A percentile compares a stretch with the other conserved stretches of the same genome.
Evolutionary conservation across 1,140 invertebrate genomes (phyloP).

Genomic region (Lanistes nyassanus): DNA sequence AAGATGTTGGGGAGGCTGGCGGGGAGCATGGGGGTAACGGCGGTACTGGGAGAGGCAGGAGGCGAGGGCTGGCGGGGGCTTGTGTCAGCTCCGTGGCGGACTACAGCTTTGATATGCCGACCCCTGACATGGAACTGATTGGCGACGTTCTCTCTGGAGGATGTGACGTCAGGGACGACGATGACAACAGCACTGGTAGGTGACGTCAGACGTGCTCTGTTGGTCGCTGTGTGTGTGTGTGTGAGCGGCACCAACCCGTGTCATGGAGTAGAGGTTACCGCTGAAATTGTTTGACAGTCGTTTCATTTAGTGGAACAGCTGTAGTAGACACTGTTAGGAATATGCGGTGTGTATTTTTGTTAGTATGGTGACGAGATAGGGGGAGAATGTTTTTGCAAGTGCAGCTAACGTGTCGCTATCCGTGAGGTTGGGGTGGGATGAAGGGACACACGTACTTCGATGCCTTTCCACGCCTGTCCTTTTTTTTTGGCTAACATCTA

Average conservation of each 20-base stretch:
- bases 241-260: background rate
- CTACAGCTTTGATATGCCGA: slow-evolving; percentile 4
- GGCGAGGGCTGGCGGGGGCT: background rate
- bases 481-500: background rate
- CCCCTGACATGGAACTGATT: slow-evolving; percentile 8
- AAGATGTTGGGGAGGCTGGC: background rate
- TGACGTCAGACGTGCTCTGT: background rate
- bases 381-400: too few species aligned
- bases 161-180: background rate
- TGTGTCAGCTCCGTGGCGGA: slow-evolving; percentile 8
- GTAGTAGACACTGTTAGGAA: background rate
- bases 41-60: background rate
- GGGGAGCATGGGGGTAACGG: background rate
- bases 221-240: background rate
- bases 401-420: too few species aligned
- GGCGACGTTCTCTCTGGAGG: slow-evolving; percentile 2
- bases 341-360: background rate
- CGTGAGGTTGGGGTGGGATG: too few species aligned
- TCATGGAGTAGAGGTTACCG: background rate
- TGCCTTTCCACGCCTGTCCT: background rate
- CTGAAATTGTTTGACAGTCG: background rate
- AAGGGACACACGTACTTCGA: too few species aligned
- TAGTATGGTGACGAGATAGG: too few species aligned
- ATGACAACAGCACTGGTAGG: slow-evolving; percentile 11
- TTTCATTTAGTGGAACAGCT: background rate